These are phyloP conservation scores for Loriculus beryllinus DNA, from an alignment of 2,797 vertebrate genomes.

Conservation along the genomic window DNA sequence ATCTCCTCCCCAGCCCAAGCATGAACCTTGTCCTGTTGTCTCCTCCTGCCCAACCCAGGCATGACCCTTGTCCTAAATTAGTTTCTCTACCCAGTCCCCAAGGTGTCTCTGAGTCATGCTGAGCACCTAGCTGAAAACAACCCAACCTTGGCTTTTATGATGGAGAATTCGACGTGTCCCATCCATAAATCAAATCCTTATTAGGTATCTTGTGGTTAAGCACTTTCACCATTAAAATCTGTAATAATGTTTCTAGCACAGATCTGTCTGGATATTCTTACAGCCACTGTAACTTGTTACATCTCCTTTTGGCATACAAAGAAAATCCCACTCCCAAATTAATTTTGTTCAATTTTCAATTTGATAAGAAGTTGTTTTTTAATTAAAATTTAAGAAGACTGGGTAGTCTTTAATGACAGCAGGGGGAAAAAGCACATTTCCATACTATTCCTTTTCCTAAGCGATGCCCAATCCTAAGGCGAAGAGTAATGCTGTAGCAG, in stretches of 20 bases:
- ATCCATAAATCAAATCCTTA: background rate
- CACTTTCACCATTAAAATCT: background rate
- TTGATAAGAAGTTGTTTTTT: background rate
- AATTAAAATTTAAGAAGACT: background rate
- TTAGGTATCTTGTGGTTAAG: background rate
- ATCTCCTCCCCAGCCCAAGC: background rate
- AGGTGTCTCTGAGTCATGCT: background rate
- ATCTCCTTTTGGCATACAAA: background rate
- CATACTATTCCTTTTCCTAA: background rate
- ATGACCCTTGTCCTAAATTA: background rate
- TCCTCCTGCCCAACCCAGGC: background rate
- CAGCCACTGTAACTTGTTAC: background rate
- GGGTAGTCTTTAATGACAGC: background rate
- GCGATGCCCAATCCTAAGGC: background rate
- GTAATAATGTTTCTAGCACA: background rate
- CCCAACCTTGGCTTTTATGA: background rate
- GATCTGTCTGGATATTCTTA: background rate
- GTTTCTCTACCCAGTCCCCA: fast-evolving
- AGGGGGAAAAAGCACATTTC: background rate
- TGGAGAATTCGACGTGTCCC: background rate
- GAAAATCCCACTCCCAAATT: background rate
- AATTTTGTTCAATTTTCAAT: background rate
- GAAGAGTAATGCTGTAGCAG: background rate
- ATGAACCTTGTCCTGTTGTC: background rate
- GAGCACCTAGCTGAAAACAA: background rate